A percentile compares a stretch with the other conserved stretches of the same genome.
These are phyloP conservation scores for Pararge aegeria DNA, from an alignment of 1,140 invertebrate species.

Conservation along the genomic window DNA sequence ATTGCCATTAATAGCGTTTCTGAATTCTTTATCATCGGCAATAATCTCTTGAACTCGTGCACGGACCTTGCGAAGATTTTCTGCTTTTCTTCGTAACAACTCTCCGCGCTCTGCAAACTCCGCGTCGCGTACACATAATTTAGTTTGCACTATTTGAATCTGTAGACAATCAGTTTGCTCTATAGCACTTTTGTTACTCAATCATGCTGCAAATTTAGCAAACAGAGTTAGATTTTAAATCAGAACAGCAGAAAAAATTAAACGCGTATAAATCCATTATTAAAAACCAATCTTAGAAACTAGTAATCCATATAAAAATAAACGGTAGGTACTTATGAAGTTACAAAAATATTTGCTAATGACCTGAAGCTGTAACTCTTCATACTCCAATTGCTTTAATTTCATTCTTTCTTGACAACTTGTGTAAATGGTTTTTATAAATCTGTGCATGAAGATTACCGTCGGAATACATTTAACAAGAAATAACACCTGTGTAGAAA, in stretches of 20 bases:
- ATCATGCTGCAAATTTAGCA: too few relatives aligned
- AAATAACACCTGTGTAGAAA: slow-evolving; percentile 49
- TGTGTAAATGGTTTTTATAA: slow-evolving; percentile 47
- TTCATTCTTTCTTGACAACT: slow-evolving; percentile 46
- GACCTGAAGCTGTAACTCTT: slow-evolving; percentile 66
- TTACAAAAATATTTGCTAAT: slow-evolving; percentile 1
- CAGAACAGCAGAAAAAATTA: too few relatives aligned
- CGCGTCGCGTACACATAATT: slow-evolving; percentile 52
- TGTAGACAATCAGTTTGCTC: slow-evolving; percentile 19
- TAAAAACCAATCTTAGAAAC: too few relatives aligned
- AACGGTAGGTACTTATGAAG: too few relatives aligned
- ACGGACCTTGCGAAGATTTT: slow-evolving; percentile 45
- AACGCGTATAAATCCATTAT: too few relatives aligned
- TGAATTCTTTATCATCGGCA: slow-evolving; percentile 45
- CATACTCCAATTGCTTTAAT: slow-evolving; percentile 50
- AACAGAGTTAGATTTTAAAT: too few relatives aligned
- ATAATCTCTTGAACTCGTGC: slow-evolving; percentile 52
- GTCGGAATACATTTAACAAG: slow-evolving; percentile 62
- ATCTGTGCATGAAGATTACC: slow-evolving; percentile 52
- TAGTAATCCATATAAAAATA: too few relatives aligned
- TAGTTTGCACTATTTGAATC: slow-evolving; percentile 63
- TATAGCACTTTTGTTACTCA: not conserved
- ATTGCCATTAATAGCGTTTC: slow-evolving; percentile 30
- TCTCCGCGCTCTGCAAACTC: slow-evolving; percentile 50
- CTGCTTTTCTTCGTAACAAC: slow-evolving; percentile 34